phyloP scores from a whole-genome alignment of 2,888 invertebrate species.

The Lobophora halterata region DNA sequence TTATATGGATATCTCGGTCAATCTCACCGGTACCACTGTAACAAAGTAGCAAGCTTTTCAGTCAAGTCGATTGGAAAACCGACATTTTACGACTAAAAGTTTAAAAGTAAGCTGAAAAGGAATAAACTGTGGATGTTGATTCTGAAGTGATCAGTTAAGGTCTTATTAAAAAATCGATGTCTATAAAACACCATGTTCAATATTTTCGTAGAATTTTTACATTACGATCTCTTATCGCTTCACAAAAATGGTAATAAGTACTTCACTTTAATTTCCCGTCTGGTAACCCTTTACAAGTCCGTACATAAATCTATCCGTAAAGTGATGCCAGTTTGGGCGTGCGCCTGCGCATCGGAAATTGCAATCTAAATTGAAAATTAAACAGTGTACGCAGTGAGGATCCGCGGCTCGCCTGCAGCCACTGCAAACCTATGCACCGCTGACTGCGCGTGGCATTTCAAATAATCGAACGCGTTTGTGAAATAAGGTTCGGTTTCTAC shows the following conservation, averaged over 20 bases:
- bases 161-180: no score
- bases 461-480: conserved; percentile 33
- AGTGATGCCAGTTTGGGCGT: conserved; percentile 76
- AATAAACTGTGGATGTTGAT: no score
- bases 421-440: conserved; percentile 28
- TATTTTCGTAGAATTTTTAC: no score
- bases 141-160: no score
- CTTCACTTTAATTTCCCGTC: conserved; percentile 25
- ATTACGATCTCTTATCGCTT: conserved; percentile 20
- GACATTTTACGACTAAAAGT: no score
- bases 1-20: conserved; percentile 38
- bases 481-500: conserved; percentile 33
- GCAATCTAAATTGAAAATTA: conserved; percentile 82
- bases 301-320: conserved; percentile 74
- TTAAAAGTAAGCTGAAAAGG: no score
- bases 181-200: no score
- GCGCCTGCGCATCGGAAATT: conserved; percentile 75
- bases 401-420: conserved; percentile 25
- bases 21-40: conserved; percentile 18
- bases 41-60: no score
- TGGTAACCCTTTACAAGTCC: conserved; percentile 30
- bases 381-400: conserved; percentile 58
- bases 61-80: no score
- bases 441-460: conserved; percentile 30
- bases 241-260: conserved; percentile 18